These are phyloP conservation scores for Hystrix cristata DNA, from an alignment of 2,113 vertebrate species.

Conservation along the genomic window DNA sequence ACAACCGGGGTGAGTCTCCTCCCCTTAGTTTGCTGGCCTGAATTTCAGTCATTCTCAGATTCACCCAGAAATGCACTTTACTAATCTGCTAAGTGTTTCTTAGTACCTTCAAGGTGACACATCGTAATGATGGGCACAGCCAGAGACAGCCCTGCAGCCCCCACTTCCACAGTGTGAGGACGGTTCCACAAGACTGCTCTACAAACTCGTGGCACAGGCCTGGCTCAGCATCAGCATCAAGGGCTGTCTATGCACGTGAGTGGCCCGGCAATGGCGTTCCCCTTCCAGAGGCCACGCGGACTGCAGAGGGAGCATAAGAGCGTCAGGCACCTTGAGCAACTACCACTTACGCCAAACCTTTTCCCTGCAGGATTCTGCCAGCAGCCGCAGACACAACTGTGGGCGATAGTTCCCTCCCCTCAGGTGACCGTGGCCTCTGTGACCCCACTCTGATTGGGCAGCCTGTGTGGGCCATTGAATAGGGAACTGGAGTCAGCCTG, in stretches of 20 bases:
- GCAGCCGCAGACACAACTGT: background rate
- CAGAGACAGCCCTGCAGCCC: background rate
- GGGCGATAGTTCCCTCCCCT: background rate
- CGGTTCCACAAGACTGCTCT: background rate
- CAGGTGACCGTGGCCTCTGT: background rate
- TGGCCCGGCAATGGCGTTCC: background rate
- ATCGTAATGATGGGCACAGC: background rate
- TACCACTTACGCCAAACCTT: background rate
- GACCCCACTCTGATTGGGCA: background rate
- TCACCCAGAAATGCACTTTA: background rate
- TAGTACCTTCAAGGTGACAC: background rate
- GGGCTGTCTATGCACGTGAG: background rate
- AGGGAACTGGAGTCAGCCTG: constrained; percentile 5
- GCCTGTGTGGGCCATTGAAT: background rate
- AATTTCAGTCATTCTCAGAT: background rate
- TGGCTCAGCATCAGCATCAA: background rate
- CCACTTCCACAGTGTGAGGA: background rate
- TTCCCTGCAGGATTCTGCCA: constrained; percentile 33
- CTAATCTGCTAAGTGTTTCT: background rate
- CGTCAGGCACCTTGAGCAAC: background rate
- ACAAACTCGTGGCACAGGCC: background rate
- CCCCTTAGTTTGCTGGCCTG: background rate
- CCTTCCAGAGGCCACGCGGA: rapidly evolving
- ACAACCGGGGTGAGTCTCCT: background rate
- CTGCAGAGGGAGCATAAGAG: rapidly evolving